Percentiles rank a stretch among this genome's conserved stretches.
Conservation (phyloP, 2,797 vertebrate genomes). For the Ctenopoma kingsleyae region DNA sequence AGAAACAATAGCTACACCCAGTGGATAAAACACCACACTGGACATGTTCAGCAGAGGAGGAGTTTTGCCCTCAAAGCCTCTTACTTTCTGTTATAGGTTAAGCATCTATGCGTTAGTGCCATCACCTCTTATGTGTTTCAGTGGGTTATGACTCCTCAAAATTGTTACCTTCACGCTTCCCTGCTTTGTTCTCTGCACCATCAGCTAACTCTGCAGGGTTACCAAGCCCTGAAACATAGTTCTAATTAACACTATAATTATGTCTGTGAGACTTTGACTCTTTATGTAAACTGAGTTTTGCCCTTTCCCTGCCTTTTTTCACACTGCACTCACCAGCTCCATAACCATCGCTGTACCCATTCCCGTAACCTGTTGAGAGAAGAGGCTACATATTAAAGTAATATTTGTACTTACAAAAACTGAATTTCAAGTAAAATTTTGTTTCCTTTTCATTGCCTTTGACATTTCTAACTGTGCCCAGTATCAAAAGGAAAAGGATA, state of each 20-base stretch:
- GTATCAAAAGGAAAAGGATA: not conserved
- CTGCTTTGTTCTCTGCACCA: constrained; percentile 74
- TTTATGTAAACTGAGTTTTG: not conserved
- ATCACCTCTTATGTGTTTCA: constrained; percentile 20
- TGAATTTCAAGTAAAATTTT: not conserved
- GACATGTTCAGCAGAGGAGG: constrained; percentile 26
- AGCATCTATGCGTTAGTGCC: constrained; percentile 61
- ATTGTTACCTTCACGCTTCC: constrained; percentile 77
- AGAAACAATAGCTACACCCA: constrained; percentile 68
- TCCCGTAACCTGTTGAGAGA: constrained; percentile 78
- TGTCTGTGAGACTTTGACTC: constrained; percentile 14
- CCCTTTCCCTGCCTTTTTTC: not conserved
- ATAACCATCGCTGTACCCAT: constrained; percentile 77
- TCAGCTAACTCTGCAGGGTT: constrained; percentile 78
- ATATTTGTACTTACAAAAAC: not conserved
- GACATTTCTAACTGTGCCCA: not conserved
- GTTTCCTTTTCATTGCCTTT: not conserved
- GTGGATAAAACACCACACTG: constrained; percentile 41
- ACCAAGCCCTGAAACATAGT: constrained; percentile 78
- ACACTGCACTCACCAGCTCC: constrained; percentile 77
- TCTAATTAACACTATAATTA: constrained; percentile 68
- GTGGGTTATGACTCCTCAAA: constrained; percentile 19
- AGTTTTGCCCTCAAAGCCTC: constrained; percentile 18
- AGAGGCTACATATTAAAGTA: not conserved
- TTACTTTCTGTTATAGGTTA: constrained; percentile 37